Percentiles rank a stretch among this genome's conserved stretches.
phyloP scores from a whole-genome alignment of 2,888 invertebrate genomes.

The Lasioglossum figueresi region DNA sequence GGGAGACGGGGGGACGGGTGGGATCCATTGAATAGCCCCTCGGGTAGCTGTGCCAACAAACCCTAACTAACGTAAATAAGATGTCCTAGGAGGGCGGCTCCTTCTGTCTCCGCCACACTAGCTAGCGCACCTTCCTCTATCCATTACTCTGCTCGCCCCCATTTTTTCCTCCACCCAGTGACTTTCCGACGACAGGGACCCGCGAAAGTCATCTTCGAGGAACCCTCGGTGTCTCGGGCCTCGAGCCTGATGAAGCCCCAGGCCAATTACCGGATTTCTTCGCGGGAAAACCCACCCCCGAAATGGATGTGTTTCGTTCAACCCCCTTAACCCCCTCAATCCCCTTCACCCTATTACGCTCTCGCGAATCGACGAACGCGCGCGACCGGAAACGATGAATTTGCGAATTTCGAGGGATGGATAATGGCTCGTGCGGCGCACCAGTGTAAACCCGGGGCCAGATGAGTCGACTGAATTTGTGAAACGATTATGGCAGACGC shows the following conservation, averaged over 20 bases:
- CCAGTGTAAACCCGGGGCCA: constrained; percentile 42
- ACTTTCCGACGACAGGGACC: constrained; percentile 14
- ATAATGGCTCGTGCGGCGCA: constrained; percentile 47
- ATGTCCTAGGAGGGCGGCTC: constrained; percentile 74
- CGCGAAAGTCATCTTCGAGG: constrained; percentile 21
- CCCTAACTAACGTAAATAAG: constrained; percentile 84
- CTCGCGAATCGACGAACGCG: neutral
- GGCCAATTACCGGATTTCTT: constrained; percentile 75
- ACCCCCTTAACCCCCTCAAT: neutral
- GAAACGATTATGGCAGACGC: constrained; percentile 67
- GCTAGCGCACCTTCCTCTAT: neutral
- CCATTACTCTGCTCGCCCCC: neutral
- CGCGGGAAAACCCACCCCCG: constrained; percentile 23
- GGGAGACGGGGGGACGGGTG: neutral
- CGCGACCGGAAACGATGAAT: constrained; percentile 64
- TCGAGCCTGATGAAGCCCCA: constrained; percentile 72
- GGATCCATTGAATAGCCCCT: constrained; percentile 76
- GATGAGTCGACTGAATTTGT: constrained; percentile 67
- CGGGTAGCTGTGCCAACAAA: constrained; percentile 82
- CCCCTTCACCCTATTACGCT: neutral
- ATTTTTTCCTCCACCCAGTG: neutral
- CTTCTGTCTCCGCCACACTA: constrained; percentile 36
- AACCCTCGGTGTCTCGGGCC: constrained; percentile 23
- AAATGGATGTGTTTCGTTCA: constrained; percentile 25
- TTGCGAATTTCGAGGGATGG: constrained; percentile 54